Conservation (phyloP, 2,888 invertebrate species). For the Lobophora halterata region DNA sequence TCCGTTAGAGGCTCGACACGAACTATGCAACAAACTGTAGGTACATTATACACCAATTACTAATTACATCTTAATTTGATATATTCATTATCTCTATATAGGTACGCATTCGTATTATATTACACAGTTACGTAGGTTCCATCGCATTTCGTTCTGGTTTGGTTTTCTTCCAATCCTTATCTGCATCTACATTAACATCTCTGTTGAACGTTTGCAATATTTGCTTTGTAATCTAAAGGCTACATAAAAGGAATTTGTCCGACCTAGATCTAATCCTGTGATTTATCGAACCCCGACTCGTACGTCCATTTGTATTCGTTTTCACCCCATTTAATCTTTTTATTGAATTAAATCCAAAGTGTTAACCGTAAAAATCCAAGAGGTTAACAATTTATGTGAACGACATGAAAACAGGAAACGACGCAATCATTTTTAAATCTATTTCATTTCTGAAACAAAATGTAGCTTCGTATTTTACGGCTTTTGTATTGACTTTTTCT, state of each 20-base stretch:
- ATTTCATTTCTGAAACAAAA: slow-evolving; percentile 33
- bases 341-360: slow-evolving; percentile 36
- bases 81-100: too few species aligned
- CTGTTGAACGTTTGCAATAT: too few species aligned
- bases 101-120: too few species aligned
- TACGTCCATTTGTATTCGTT: slow-evolving; percentile 52
- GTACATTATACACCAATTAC: too few species aligned
- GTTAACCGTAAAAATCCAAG: slow-evolving; percentile 34
- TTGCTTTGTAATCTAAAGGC: slow-evolving; percentile 2
- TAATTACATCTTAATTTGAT: too few species aligned
- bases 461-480: slow-evolving; percentile 26
- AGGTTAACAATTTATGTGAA: slow-evolving; percentile 29
- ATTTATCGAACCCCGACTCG: slow-evolving; percentile 31
- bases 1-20: not conserved
- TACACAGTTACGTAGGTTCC: too few species aligned
- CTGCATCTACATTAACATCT: too few species aligned
- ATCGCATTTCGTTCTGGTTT: too few species aligned
- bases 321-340: slow-evolving; percentile 44
- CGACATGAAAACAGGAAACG: slow-evolving; percentile 33
- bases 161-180: not conserved
- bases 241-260: slow-evolving; percentile 10
- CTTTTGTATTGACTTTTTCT: slow-evolving; percentile 12
- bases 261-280: slow-evolving; percentile 18
- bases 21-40: too few species aligned
- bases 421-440: slow-evolving; percentile 28